Evolutionary conservation across 2,113 vertebrate species (phyloP), one percentile per base, ranked within the genome.

Genomic region (Pungitius pungitius): DNA sequence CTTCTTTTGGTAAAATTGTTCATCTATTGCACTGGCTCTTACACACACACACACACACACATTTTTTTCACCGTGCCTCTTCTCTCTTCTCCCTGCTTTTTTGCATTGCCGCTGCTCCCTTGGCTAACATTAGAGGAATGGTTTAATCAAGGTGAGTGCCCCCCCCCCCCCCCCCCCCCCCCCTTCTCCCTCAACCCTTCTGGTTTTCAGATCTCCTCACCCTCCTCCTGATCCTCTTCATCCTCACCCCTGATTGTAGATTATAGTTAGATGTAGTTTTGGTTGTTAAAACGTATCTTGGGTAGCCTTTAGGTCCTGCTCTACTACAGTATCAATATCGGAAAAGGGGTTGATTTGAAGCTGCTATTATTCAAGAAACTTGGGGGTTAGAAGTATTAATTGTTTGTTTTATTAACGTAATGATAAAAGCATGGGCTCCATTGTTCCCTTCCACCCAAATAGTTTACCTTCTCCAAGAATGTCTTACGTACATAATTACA

Each of bases 101-200:
- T 94, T 94, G 92, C 88, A 90, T 92, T 94, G 93, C 94, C 88
- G 93, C 95, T 96, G 95, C 94, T 94, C 94, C 95, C 92, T 95
- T 94, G 95, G 94, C 94, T 95, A 93, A 94, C 95, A 94, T 90
- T 96, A 97, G 96, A 97, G 95, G 96, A 97, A 91, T 97, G 96
- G 96, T 97, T 97, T 96, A 97, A 96, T 95, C 96, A 97, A 97
- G 96, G 96, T 97, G 95, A 97, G 96, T 96, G 22, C 39, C 30
- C 40, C 17, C 60, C 43, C 4, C 40, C 75, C 75, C 74, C 40
- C 75, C 52, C 39, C 70, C 79, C 81, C 39, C 22, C 13, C 65
- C 86, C 81, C 76, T 40, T 61, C 55, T 20, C 24, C 80, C 24
- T 40, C 24, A 33, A 13, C 52, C 52, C 8, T 35, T 35, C 3